A percentile compares a stretch with the other conserved stretches of the same genome.
Evolutionary conservation across 1,140 invertebrate species (phyloP).

Genomic region (Choristoneura fumiferana): DNA sequence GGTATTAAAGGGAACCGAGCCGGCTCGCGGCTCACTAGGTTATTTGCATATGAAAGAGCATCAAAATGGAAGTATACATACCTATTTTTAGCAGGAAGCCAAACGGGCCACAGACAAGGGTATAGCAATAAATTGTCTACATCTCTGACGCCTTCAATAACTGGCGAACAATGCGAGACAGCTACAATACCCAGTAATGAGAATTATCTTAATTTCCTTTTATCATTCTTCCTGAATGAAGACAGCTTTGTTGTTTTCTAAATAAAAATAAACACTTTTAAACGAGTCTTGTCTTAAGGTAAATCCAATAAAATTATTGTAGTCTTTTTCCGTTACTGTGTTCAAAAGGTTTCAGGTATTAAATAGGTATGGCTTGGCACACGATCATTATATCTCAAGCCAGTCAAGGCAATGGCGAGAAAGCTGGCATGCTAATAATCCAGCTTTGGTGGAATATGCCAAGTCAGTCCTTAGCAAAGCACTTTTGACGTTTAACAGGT

Average conservation of each 20-base stretch:
- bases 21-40: constrained; percentile 34
- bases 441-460: background rate
- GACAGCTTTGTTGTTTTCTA: no score
- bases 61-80: constrained; percentile 28
- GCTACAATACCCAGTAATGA: constrained; percentile 16
- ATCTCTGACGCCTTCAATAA: constrained; percentile 25
- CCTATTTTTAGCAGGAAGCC: constrained; percentile 27
- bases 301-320: background rate
- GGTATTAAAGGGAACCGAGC: constrained; percentile 31
- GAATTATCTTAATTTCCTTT: constrained; percentile 16
- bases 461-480: background rate
- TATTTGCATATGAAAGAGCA: constrained; percentile 64
- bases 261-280: background rate
- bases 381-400: no score
- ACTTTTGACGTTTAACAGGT: constrained; percentile 1
- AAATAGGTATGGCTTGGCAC: no score
- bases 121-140: constrained; percentile 33
- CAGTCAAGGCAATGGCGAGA: no score
- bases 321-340: no score
- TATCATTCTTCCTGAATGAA: background rate
- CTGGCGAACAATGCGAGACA: background rate
- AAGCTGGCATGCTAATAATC: no score
- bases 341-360: no score
- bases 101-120: constrained; percentile 23
- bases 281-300: constrained; percentile 1